Conservation (phyloP, 2,888 invertebrate genomes). For the Ceriagrion tenellum region DNA sequence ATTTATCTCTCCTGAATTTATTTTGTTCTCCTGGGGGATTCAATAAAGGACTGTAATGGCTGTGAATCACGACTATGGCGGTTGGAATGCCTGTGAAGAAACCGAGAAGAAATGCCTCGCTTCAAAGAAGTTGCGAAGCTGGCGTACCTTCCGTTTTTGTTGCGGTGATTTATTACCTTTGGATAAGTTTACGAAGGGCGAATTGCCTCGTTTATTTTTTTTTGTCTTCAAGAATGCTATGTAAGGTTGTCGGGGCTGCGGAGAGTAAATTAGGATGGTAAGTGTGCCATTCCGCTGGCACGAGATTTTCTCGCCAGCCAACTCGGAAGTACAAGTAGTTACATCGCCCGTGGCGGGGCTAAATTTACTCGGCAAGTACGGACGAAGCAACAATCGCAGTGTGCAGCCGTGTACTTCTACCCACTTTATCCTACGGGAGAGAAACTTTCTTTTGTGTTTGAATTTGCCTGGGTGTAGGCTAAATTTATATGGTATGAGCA, state of each 20-base stretch:
- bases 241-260: background rate
- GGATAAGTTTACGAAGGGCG: background rate
- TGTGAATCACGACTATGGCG: background rate
- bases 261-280: background rate
- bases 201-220: background rate
- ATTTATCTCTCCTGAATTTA: background rate
- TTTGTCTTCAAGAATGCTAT: background rate
- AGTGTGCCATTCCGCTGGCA: background rate
- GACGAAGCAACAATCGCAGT: no score
- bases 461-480: no score
- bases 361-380: background rate
- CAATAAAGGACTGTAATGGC: background rate
- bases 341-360: background rate
- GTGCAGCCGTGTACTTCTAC: no score
- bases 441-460: no score
- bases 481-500: no score
- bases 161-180: background rate
- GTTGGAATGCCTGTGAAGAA: background rate
- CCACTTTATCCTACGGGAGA: no score
- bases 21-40: background rate
- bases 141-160: background rate
- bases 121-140: background rate
- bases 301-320: background rate
- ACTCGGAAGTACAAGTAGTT: background rate
- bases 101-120: background rate